A percentile compares a stretch with the other conserved stretches of the same genome.
phyloP scores from a whole-genome alignment of 2,888 invertebrate species.

The Argyra leucocephala region DNA sequence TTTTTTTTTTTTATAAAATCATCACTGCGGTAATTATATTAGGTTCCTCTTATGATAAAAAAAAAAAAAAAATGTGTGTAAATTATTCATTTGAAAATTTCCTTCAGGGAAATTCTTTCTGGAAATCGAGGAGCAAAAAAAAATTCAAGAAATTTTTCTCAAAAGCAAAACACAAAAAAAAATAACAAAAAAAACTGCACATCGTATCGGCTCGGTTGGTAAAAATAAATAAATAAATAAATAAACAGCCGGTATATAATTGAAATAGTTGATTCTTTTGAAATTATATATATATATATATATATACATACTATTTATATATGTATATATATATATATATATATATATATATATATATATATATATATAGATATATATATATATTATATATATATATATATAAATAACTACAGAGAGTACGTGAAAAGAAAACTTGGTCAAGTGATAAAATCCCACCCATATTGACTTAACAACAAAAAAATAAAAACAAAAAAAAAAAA shows the following conservation, averaged over 20 bases:
- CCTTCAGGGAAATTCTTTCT: conserved; percentile 1
- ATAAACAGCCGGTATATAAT: background rate
- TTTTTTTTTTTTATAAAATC: too few relatives aligned
- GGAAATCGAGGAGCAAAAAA: background rate
- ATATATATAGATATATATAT: too few relatives aligned
- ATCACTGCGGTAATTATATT: too few relatives aligned
- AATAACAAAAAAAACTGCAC: background rate
- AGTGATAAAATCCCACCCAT: conserved; percentile 1
- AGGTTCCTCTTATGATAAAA: too few relatives aligned
- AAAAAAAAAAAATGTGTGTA: background rate
- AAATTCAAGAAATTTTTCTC: background rate
- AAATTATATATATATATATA: too few relatives aligned
- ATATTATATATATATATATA: too few relatives aligned
- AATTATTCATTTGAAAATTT: background rate
- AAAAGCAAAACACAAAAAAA: background rate
- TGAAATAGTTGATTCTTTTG: too few relatives aligned
- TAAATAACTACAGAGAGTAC: background rate
- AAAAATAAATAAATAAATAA: background rate
- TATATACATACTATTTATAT: background rate
- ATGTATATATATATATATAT: too few relatives aligned
- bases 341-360: too few relatives aligned
- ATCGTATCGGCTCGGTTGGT: background rate
- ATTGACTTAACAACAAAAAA: background rate
- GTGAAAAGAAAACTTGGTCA: conserved; percentile 5
- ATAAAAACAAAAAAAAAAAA: background rate